These are phyloP conservation scores for Limonius californicus DNA, from an alignment of 1,140 invertebrate species.

Conservation along the genomic window DNA sequence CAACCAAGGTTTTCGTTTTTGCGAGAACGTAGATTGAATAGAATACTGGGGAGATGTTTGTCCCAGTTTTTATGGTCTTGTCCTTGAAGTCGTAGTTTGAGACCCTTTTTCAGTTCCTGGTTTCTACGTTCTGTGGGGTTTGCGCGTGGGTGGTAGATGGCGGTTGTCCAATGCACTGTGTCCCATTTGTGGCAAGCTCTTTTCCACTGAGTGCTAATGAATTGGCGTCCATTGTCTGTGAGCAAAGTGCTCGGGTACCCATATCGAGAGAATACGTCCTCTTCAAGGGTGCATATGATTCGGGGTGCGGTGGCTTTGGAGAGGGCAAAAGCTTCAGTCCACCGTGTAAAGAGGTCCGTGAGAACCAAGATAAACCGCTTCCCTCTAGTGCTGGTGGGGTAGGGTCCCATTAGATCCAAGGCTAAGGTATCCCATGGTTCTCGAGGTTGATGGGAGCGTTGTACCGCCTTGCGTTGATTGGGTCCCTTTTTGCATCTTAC, in stretches of 20 bases:
- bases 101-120: slow-evolving; percentile 15
- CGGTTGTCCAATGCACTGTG: not conserved
- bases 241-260: slow-evolving; percentile 15
- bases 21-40: too few relatives aligned
- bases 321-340: not conserved
- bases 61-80: too few relatives aligned
- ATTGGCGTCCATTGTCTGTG: slow-evolving; percentile 18
- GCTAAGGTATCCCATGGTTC: not conserved
- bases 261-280: slow-evolving; percentile 10
- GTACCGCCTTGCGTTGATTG: not conserved
- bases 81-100: too few relatives aligned
- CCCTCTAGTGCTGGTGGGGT: not conserved
- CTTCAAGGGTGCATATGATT: not conserved
- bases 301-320: not conserved
- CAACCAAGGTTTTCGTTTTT: too few relatives aligned
- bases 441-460: not conserved
- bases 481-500: not conserved
- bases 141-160: not conserved
- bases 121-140: slow-evolving; percentile 16
- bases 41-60: too few relatives aligned
- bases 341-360: not conserved
- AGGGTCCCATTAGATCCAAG: not conserved
- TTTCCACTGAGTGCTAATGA: not conserved
- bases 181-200: not conserved
- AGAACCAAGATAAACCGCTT: not conserved